A percentile compares a stretch with the other conserved stretches of the same genome.
Conservation (phyloP, 2,113 vertebrate species). For the Tyto alba region DNA sequence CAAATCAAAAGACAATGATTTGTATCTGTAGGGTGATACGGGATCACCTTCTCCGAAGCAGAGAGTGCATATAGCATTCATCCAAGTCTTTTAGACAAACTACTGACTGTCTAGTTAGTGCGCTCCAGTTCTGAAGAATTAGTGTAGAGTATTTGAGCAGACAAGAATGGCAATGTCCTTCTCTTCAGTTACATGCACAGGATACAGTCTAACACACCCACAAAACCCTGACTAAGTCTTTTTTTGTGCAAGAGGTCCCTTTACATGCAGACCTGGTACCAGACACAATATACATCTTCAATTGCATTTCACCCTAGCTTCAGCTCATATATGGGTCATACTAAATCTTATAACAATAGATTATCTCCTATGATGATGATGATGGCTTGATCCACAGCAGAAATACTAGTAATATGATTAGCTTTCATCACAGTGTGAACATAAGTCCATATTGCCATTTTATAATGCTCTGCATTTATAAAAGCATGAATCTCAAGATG, state of each 20-base stretch:
- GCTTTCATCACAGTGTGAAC: neutral
- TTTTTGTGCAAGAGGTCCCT: neutral
- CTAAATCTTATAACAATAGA: slow-evolving; percentile 8
- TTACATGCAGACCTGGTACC: neutral
- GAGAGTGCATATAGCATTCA: neutral
- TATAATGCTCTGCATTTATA: neutral
- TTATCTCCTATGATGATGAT: slow-evolving; percentile 8
- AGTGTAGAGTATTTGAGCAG: neutral
- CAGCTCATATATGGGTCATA: neutral
- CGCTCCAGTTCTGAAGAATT: neutral
- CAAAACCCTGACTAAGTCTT: neutral
- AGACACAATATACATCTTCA: neutral
- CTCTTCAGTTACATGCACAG: neutral
- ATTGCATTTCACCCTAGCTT: neutral
- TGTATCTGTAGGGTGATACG: neutral
- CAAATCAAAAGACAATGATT: neutral
- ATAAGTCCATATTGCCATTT: neutral
- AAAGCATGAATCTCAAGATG: neutral
- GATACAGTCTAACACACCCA: neutral
- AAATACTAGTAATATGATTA: neutral
- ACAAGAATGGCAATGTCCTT: neutral
- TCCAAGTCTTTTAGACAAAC: neutral
- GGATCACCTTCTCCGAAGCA: neutral
- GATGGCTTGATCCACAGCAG: neutral
- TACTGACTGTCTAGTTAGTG: neutral